Base-by-base conservation (phyloP, 1,140 invertebrate species). In the Heliconius melpomene region DNA sequence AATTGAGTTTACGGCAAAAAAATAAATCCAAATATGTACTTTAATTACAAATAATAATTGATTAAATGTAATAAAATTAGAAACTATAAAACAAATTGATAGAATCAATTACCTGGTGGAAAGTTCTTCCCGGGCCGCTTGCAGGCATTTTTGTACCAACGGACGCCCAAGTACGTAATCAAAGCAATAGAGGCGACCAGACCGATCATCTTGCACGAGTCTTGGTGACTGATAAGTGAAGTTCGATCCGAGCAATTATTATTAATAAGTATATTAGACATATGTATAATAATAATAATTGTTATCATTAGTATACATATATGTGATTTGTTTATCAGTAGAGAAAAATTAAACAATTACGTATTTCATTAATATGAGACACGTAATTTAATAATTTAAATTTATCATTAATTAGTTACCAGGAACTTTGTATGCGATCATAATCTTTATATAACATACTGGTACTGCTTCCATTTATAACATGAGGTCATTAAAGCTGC, bases 141-240 rank as follows among this genome's bases (percentile, higher is more conserved):
- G 29, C 81, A 89, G 9, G 88, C 87, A 84, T 86, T 87, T 81
- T 88, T 88, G 50, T 86, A 89, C 3, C 77, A 82, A 46, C 84
- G 79, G 18, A 84, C 60, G 32, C 85, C 36, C 26, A 86, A 46
- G 3, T 80, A 74, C 23, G 80, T 80, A 77, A 91, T 75, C 16
- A 87, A 72, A 20, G 83, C 40, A 36, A 80, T 38, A 6, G 82
- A 18, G 73, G 84, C 83, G 20, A 84, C 57, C 29, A 81, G 77
- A 11, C 84, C 88, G 26, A 90, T 87, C 89, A 90, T 90, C 72
- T 26, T 84, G 76, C 26, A 32, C 29, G 32, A 74, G 78, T 36
- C 72, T 29, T 66, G 60, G 29, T 29, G 60, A 66, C 26, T 66
- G 26, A 29, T 66, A 29, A 66, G 26, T 29, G 13, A 66, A 66